Conservation (phyloP, 2,888 invertebrate genomes). For the Idaea dimidiata region DNA sequence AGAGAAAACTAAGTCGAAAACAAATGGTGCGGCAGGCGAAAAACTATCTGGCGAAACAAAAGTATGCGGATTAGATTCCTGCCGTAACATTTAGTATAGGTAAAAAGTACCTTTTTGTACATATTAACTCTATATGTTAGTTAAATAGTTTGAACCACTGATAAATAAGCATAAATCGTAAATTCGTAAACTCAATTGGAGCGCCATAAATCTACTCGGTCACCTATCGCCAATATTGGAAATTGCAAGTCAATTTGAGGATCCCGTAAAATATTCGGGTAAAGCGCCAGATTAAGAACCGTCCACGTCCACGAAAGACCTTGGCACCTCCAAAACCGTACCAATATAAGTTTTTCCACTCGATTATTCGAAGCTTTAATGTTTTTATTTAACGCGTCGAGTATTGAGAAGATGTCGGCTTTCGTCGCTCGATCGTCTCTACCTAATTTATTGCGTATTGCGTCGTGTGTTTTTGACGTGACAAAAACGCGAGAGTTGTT, state of each 20-base stretch:
- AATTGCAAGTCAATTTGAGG: constrained; percentile 34
- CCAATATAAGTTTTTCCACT: constrained; percentile 67
- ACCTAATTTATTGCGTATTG: constrained; percentile 74
- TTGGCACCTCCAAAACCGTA: constrained; percentile 71
- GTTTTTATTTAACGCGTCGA: constrained; percentile 77
- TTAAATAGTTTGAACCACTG: background rate
- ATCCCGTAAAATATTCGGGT: constrained; percentile 35
- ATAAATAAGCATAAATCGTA: background rate
- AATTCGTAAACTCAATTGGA: background rate
- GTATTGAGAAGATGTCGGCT: constrained; percentile 74
- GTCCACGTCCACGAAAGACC: constrained; percentile 20
- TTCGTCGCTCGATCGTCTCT: constrained; percentile 64
- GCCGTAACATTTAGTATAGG: no score
- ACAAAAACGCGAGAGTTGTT: constrained; percentile 59
- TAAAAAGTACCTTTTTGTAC: no score
- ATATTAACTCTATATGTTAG: background rate
- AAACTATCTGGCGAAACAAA: no score
- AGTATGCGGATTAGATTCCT: no score
- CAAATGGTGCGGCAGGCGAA: no score
- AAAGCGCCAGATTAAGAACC: constrained; percentile 37
- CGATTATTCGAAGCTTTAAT: constrained; percentile 77
- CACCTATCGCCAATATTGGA: constrained; percentile 29
- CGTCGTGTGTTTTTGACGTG: constrained; percentile 65
- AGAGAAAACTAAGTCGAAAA: no score
- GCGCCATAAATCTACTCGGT: background rate